phyloP scores from a whole-genome alignment of 2,888 invertebrate genomes.

The Apamea epomidion region DNA sequence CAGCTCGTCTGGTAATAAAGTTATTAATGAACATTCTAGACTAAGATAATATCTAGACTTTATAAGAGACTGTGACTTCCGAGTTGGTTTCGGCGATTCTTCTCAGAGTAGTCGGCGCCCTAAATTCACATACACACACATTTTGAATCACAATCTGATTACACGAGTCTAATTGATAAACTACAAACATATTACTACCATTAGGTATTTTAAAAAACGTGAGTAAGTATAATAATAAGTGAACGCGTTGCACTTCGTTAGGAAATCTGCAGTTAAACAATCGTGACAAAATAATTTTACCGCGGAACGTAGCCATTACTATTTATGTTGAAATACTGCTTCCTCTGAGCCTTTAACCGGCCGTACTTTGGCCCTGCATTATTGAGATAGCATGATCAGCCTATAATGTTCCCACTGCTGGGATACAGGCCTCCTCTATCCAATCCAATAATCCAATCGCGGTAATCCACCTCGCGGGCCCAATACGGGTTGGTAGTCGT shows the following conservation, averaged over 20 bases:
- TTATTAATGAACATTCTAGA: neutral
- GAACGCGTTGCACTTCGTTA: slow-evolving; percentile 38
- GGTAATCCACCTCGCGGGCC: neutral
- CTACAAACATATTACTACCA: neutral
- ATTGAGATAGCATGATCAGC: neutral
- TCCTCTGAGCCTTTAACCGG: slow-evolving; percentile 10
- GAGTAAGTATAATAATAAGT: slow-evolving; percentile 31
- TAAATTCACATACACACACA: too few species aligned
- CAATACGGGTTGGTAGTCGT: too few species aligned
- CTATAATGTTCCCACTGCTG: neutral
- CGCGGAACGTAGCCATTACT: slow-evolving; percentile 17
- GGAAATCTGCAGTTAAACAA: slow-evolving; percentile 45
- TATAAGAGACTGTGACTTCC: neutral
- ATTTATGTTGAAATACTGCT: slow-evolving; percentile 41
- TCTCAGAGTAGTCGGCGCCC: neutral
- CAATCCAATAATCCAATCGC: too few species aligned
- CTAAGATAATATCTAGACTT: neutral
- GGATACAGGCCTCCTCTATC: neutral
- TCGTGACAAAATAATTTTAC: slow-evolving; percentile 58
- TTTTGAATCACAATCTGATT: too few species aligned
- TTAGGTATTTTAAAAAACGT: slow-evolving; percentile 36
- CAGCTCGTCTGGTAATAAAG: neutral
- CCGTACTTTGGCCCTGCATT: neutral
- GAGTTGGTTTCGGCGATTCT: neutral
- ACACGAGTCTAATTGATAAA: too few species aligned